Base-by-base conservation (phyloP, 2,888 invertebrate genomes). In the Molanna angustata region DNA sequence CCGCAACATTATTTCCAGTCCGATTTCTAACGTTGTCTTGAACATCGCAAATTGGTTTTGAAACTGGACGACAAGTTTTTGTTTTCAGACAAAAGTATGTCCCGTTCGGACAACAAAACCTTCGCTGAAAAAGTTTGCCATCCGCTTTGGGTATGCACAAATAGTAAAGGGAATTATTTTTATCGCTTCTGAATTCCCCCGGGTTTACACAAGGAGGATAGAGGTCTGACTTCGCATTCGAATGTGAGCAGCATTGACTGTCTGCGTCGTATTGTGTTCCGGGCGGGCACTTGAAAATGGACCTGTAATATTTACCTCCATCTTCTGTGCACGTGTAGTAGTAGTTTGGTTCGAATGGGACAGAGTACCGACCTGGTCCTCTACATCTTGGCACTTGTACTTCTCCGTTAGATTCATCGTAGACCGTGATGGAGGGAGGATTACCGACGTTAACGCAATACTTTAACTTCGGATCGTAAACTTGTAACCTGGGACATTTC, bases 151-250 rank as follows among this genome's bases (percentile, higher is more conserved):
- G 57, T 18, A 64, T 67, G 56, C 76, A 76, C 1, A 66, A 68
- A 53, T 73, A 76, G 55, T 73, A 76, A 9, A 71, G 51, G 0
- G 65, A 63, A 46, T 72, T 73, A 56, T 74, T 68, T 2, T 61
- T 60, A n/a, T 67, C 65, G 2, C 69, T 69, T 22, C 67, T 61
- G 55, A 67, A 73, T 14, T 63, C 64, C 31, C 72, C 73, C 39
- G 67, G 65, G 40, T 63, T 61, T 2, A 61, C 52, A 59, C 72
- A 73, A 2, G 67, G 64, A 9, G 71, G 72, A 50, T 68, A 72
- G 44, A 67, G 67, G 47, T 62, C 61, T 7, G 67, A 64, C 14
- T 66, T 69, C 22, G 64, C 61, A 32, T 64, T 60, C 2, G 62
- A 64, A 4, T 63, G 60, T 18, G 67, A 61, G 22, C 73, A 73